Evolutionary conservation across 64 coral and sea anemone species (phyloP).

Genomic region (Cladopsammia gracilis): DNA sequence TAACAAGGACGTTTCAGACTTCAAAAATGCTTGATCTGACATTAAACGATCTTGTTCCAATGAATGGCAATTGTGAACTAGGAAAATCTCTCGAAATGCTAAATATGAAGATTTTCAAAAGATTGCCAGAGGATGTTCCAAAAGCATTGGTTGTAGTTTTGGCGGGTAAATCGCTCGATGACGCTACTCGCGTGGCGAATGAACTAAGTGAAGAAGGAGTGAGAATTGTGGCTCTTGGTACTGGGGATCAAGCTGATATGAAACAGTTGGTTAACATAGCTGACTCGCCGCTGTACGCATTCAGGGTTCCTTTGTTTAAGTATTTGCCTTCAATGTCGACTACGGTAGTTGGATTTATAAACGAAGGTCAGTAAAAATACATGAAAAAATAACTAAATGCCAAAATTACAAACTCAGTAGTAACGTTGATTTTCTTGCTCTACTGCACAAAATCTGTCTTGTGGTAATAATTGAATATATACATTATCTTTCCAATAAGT

Average conservation of each 20-base stretch:
- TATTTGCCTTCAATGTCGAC: slow-evolving; percentile 68
- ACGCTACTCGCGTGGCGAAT: not conserved
- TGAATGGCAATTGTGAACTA: slow-evolving; percentile 14
- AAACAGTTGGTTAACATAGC: slow-evolving; percentile 59
- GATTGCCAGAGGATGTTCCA: not conserved
- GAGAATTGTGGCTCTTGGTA: slow-evolving; percentile 56
- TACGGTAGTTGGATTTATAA: slow-evolving; percentile 58
- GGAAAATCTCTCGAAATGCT: slow-evolving; percentile 47
- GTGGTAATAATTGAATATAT: too few species aligned
- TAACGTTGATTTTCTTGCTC: too few species aligned
- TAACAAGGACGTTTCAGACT: not conserved
- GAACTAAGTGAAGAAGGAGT: slow-evolving; percentile 2
- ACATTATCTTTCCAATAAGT: too few species aligned
- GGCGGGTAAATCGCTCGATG: slow-evolving; percentile 37
- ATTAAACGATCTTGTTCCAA: not conserved
- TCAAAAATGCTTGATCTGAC: slow-evolving; percentile 14
- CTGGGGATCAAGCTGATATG: slow-evolving; percentile 58
- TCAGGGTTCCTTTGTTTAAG: slow-evolving; percentile 62
- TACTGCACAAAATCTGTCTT: too few species aligned
- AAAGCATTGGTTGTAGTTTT: slow-evolving; percentile 48
- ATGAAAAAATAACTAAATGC: not conserved
- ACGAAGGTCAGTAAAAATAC: slow-evolving; percentile 32
- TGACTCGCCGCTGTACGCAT: slow-evolving; percentile 63
- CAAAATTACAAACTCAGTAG: too few species aligned
- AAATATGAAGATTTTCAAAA: slow-evolving; percentile 1